Evolutionary conservation across 2,797 vertebrate genomes (phyloP), one percentile per base, ranked within the genome.

Genomic region (Florisuga fusca): DNA sequence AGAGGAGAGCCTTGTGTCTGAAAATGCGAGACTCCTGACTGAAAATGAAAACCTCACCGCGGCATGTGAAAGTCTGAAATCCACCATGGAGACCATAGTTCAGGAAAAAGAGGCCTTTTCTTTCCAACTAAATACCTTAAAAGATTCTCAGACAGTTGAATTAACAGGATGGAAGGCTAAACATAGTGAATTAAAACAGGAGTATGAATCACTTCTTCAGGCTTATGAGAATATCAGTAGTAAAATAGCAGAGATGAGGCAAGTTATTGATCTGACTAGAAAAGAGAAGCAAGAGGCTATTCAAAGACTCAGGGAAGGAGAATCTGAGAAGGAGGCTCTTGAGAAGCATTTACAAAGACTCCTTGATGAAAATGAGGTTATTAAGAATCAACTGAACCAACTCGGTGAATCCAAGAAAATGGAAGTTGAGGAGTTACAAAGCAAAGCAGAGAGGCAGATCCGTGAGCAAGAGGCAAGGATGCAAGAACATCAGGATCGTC

Each of bases 31-130:
- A 25, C 79, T 99, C 45, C 90, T 97, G 34, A 96, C 93, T 4
- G 99, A 99, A 38, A 99, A 99, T 4, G 97, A 98, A 84, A 99
- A 97, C 94, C 97, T 99, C 4, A 98, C 98, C 2, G 99, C 98
- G 0, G 98, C 98, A 0, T 99, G 99, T 33, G 98, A 98, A 87
- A 99, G 99, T 87, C 96, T 99, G 53, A 99, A 99, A 73, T 98
- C 97, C 50, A 99, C 98, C 51, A 98, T 99, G 78, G 98, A 99
- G 90, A 98, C 94, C 76, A 98, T 99, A 97, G 98, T 98, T 15
- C 98, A 99, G 90, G 98, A 99, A 94, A 99, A 99, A 90, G 98
- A 98, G 94, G 99, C 98, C 3, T 99, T 99, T 94, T 99, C 98
- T 48, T 98, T 98, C 93, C 98, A 99, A 88, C 97, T 99, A 4